Percentiles rank a stretch among this genome's conserved stretches.
Conservation (phyloP, 2,888 invertebrate species). For the Catotricha subobsoleta region DNA sequence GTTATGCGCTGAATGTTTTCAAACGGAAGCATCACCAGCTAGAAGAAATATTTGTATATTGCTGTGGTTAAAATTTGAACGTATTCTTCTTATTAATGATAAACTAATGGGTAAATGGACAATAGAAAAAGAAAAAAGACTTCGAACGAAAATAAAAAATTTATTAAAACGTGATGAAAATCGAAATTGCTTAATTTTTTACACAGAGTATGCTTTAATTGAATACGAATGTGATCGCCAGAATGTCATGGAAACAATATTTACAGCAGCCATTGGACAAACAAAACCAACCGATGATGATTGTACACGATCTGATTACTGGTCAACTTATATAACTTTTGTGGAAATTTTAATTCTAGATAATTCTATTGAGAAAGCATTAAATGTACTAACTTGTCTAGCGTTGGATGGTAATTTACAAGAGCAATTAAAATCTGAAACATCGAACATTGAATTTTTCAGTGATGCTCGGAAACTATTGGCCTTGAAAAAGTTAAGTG, state of each 20-base stretch:
- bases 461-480: slow-evolving; percentile 14
- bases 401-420: slow-evolving; percentile 12
- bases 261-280: slow-evolving; percentile 30
- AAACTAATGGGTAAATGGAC: slow-evolving; percentile 28
- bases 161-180: slow-evolving; percentile 36
- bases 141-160: slow-evolving; percentile 35
- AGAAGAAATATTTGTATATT: slow-evolving; percentile 31
- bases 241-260: slow-evolving; percentile 32
- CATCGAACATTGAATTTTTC: slow-evolving; percentile 3
- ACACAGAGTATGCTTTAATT: slow-evolving; percentile 42
- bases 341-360: slow-evolving; percentile 19
- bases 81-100: slow-evolving; percentile 33
- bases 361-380: slow-evolving; percentile 13
- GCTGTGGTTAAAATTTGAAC: slow-evolving; percentile 45
- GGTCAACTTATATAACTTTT: slow-evolving; percentile 18
- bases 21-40: slow-evolving; percentile 15
- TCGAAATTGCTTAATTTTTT: slow-evolving; percentile 37
- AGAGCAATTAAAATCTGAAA: slow-evolving; percentile 4
- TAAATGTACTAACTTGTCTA: slow-evolving; percentile 17
- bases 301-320: slow-evolving; percentile 15
- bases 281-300: slow-evolving; percentile 4
- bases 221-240: slow-evolving; percentile 35
- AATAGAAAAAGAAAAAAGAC: slow-evolving; percentile 20
- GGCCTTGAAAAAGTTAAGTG: slow-evolving; percentile 14
- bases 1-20: slow-evolving; percentile 33